Evolutionary conservation across 2,797 vertebrate genomes (phyloP).

Genomic region (Poecile montanus): DNA sequence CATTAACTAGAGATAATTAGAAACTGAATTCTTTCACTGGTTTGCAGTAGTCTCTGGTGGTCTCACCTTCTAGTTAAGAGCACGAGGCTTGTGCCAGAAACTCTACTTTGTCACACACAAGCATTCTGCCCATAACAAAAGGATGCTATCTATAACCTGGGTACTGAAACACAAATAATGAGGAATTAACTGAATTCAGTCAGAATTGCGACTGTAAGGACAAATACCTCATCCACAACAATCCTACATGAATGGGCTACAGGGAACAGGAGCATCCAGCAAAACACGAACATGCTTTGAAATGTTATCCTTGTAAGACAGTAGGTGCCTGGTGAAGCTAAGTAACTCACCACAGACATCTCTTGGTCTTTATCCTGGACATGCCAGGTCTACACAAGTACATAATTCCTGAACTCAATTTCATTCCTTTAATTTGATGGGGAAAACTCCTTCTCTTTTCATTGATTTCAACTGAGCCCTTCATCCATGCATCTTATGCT

Average conservation of each 20-base stretch:
- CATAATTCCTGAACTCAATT: not conserved
- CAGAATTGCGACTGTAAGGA: not conserved
- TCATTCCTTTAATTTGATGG: not conserved
- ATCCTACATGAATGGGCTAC: not conserved
- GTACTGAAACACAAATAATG: not conserved
- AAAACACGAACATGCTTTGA: not conserved
- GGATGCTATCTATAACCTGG: not conserved
- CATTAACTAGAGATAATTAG: slow-evolving; percentile 32
- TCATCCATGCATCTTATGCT: not conserved
- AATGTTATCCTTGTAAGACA: not conserved
- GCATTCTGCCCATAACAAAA: not conserved
- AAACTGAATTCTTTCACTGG: not conserved
- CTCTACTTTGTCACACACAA: not conserved
- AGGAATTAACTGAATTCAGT: not conserved
- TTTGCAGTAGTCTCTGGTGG: not conserved
- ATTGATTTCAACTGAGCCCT: not conserved
- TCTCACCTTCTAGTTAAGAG: not conserved
- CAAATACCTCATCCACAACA: not conserved
- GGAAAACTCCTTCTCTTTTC: not conserved
- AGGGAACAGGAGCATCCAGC: not conserved
- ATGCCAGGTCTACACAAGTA: not conserved
- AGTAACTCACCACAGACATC: not conserved
- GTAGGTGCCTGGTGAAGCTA: not conserved
- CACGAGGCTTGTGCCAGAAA: not conserved
- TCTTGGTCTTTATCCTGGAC: not conserved